Base-by-base conservation (phyloP, 2,888 invertebrate species). In the Heliconius sara region DNA sequence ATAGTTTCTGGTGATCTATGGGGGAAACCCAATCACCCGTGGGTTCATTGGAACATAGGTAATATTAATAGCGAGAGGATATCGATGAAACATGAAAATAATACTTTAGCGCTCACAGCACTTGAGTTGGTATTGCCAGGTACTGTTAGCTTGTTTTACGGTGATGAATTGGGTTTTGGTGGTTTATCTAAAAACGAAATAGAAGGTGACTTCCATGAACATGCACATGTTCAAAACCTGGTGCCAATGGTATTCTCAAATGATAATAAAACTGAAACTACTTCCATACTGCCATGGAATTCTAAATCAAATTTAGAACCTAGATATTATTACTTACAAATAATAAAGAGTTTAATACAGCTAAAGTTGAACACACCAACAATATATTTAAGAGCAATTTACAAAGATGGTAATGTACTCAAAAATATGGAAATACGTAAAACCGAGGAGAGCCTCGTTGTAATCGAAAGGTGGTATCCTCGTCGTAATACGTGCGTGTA, bases 81-180 rank as follows among this genome's bases (percentile, higher is more conserved):
- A 47, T 96, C 96, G 13, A 92, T 94, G 2, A 89, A 96, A 80
- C 93, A 95, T 83, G 86, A 91, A 0, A 97, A 97, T 85, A 96
- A 96, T 39, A 97, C 97, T 39, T 91, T 97, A 70, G 97, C 97
- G 2, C 96, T 97, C 9, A 96, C 96, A 2, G 93, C 98, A 83
- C 94, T 99, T 85, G 97, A 98, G 87, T 95, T 98, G 88, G 96
- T 97, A 92, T 94, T 99, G 65, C 99, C 99, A 0, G 99, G 96
- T 13, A 98, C 98, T 1, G 96, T 98, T 0, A 97, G 97, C 84
- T 96, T 98, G 85, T 98, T 98, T 91, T 99, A 99, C 90, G 99
- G 99, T 0, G 98, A 99, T 90, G 99, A 99, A 95, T 96, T 99
- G 82, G 97, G 97, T 2, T 92, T 98, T 84, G 94, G 95, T 72